phyloP scores from a whole-genome alignment of 2,113 vertebrate species.

The Columbina picui region DNA sequence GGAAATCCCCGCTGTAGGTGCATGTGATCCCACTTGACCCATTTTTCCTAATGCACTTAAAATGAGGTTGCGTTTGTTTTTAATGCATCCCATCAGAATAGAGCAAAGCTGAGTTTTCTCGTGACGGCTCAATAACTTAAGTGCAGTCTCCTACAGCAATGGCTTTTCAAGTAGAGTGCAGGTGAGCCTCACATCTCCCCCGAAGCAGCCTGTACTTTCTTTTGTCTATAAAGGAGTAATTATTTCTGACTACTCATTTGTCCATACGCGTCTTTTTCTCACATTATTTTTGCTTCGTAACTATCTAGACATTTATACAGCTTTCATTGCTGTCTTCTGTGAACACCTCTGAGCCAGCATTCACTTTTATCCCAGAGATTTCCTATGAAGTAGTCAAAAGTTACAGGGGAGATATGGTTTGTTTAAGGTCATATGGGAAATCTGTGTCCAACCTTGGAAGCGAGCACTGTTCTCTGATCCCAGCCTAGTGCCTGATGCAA shows the following conservation, averaged over 20 bases:
- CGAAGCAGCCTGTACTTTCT: background rate
- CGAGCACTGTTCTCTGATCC: background rate
- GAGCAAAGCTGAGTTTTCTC: background rate
- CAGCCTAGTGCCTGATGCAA: background rate
- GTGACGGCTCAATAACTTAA: background rate
- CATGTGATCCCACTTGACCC: background rate
- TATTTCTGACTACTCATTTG: background rate
- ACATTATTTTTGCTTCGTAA: background rate
- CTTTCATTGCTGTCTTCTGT: background rate
- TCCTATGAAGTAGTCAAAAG: background rate
- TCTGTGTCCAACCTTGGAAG: background rate
- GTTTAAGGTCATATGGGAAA: background rate
- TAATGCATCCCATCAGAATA: background rate
- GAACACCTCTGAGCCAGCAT: background rate
- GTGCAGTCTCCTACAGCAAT: background rate
- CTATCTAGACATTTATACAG: background rate
- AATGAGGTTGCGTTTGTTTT: background rate
- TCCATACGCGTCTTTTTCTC: background rate
- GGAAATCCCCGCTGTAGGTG: background rate
- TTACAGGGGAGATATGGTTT: background rate
- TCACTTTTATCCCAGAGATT: background rate
- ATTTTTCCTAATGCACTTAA: conserved; percentile 21
- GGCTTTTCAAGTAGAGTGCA: background rate
- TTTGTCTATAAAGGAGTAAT: background rate
- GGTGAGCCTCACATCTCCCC: background rate